Percentiles rank a stretch among this genome's conserved stretches.
Conservation (phyloP, 92 coral and sea anemone species). For the Palythoa grandis region DNA sequence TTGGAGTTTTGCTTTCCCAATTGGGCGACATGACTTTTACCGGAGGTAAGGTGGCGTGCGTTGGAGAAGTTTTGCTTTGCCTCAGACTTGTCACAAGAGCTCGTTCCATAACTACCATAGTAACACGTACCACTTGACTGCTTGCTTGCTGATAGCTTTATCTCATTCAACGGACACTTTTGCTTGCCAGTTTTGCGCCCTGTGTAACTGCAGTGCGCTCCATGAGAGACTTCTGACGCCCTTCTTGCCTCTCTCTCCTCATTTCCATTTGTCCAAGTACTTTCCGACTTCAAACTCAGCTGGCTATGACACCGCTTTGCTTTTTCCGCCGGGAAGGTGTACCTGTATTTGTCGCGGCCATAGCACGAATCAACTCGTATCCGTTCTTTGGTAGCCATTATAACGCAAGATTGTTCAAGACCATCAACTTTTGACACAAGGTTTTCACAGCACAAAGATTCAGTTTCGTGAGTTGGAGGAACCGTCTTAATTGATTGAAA, state of each 20-base stretch:
- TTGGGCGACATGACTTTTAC: background rate
- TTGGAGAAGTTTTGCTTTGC: background rate
- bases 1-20: background rate
- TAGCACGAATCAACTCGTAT: background rate
- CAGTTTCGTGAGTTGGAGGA: background rate
- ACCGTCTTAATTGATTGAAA: background rate
- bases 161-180: background rate
- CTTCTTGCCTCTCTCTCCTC: slow-evolving; percentile 18
- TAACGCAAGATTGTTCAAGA: background rate
- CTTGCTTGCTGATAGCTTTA: slow-evolving; percentile 4
- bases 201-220: background rate
- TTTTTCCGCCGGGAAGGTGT: background rate
- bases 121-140: slow-evolving; percentile 39
- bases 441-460: background rate
- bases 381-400: background rate
- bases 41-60: background rate
- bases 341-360: background rate
- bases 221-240: background rate
- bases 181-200: slow-evolving; percentile 5
- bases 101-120: slow-evolving; percentile 29
- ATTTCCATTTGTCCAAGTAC: background rate
- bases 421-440: background rate
- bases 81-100: slow-evolving; percentile 2
- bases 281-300: slow-evolving; percentile 51
- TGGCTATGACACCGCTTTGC: slow-evolving; percentile 54